Conservation (phyloP, 2,797 vertebrate genomes). For the Gorsachius magnificus region DNA sequence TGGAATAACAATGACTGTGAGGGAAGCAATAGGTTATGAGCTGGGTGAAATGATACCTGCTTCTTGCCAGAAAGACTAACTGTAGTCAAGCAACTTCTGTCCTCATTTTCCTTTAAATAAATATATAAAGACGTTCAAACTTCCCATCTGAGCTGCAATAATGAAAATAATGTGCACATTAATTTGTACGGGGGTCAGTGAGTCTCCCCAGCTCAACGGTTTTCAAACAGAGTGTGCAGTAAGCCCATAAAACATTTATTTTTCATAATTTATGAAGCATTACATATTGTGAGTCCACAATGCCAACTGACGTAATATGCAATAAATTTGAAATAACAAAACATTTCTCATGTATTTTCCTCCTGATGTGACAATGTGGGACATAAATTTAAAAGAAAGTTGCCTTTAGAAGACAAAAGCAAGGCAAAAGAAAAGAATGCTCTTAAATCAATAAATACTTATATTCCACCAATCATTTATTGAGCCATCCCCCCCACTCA, state of each 20-base stretch:
- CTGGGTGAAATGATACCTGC: constrained; percentile 55
- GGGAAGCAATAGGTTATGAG: constrained; percentile 66
- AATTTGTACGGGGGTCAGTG: constrained; percentile 56
- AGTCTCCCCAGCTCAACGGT: constrained; percentile 62
- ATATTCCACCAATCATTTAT: constrained; percentile 22
- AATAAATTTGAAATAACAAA: constrained; percentile 74
- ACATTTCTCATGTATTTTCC: constrained; percentile 71
- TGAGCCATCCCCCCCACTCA: neutral
- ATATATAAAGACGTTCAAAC: constrained; percentile 50
- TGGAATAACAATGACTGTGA: constrained; percentile 72
- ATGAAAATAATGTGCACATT: constrained; percentile 68
- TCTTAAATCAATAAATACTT: constrained; percentile 53
- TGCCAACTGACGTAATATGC: constrained; percentile 69
- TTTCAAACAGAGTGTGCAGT: constrained; percentile 57
- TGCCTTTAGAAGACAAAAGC: constrained; percentile 65
- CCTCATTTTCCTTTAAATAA: constrained; percentile 51
- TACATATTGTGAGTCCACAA: constrained; percentile 66
- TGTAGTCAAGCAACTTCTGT: constrained; percentile 30
- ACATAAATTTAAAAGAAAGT: constrained; percentile 72
- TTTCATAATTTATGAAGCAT: constrained; percentile 75
- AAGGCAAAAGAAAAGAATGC: constrained; percentile 24
- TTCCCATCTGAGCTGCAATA: constrained; percentile 55
- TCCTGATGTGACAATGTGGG: constrained; percentile 65
- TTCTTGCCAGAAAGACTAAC: constrained; percentile 47
- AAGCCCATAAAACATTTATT: constrained; percentile 68